A percentile compares a stretch with the other conserved stretches of the same genome.
phyloP scores from a whole-genome alignment of 2,113 vertebrate genomes.

The Neotoma lepida region DNA sequence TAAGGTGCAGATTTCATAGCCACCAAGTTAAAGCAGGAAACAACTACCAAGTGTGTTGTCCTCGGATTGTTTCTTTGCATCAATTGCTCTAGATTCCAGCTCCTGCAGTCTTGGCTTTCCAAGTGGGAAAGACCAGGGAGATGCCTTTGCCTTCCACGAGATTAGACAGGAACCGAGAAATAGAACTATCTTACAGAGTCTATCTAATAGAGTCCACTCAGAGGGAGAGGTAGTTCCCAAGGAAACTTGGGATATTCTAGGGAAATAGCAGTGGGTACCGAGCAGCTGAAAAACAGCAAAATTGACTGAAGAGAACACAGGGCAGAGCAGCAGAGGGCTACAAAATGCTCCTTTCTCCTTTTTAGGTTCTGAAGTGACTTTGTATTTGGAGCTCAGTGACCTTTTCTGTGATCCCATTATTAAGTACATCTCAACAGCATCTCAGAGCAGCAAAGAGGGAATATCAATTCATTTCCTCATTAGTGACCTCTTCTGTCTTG shows the following conservation, averaged over 20 bases:
- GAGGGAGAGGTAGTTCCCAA: not conserved
- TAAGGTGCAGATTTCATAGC: not conserved
- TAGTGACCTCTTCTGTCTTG: constrained; percentile 47
- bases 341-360: not conserved
- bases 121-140: not conserved
- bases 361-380: not conserved
- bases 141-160: not conserved
- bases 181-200: not conserved
- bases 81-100: not conserved
- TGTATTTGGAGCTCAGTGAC: constrained; percentile 51
- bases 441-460: constrained; percentile 9
- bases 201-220: not conserved
- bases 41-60: not conserved
- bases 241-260: not conserved
- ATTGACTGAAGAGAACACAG: not conserved
- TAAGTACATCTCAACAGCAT: constrained; percentile 55
- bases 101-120: not conserved
- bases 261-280: not conserved
- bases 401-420: constrained; percentile 54
- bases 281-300: not conserved
- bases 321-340: not conserved
- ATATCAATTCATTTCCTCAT: constrained; percentile 33
- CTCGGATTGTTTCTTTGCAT: not conserved
- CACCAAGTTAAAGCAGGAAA: not conserved
- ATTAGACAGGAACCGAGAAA: not conserved